Evolutionary conservation across 2,888 invertebrate genomes (phyloP).

Genomic region (Cosmorhoe ocellata): DNA sequence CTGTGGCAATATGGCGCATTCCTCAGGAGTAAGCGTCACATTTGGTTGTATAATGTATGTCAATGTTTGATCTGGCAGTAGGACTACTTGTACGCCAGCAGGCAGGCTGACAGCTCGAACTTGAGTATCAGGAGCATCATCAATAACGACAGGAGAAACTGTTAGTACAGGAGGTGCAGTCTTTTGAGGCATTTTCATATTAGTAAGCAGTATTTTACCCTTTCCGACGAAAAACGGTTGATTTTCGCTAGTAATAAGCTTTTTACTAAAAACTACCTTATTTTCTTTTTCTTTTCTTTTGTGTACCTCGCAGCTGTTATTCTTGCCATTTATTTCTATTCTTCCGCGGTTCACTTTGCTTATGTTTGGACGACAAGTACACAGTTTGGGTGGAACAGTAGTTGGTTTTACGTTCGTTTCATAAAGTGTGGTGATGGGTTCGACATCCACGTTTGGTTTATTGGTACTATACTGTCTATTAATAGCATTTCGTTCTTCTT

Average conservation of each 20-base stretch:
- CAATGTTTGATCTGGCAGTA: conserved; percentile 40
- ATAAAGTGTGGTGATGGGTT: background rate
- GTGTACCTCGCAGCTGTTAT: conserved; percentile 22
- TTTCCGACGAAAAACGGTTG: conserved; percentile 60
- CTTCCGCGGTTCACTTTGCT: conserved; percentile 16
- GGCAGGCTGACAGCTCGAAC: conserved; percentile 29
- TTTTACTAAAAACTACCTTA: conserved; percentile 42
- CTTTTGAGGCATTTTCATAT: conserved; percentile 35
- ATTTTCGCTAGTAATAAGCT: conserved; percentile 33
- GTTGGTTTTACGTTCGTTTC: background rate
- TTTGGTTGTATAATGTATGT: conserved; percentile 26
- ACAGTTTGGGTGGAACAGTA: background rate
- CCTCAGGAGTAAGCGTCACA: conserved; percentile 22
- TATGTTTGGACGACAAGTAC: conserved; percentile 26
- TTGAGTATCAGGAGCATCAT: background rate
- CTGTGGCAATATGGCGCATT: conserved; percentile 16
- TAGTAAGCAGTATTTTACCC: conserved; percentile 68
- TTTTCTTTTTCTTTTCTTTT: conserved; percentile 30
- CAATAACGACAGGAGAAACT: background rate
- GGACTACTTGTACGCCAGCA: conserved; percentile 42
- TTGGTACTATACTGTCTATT: background rate
- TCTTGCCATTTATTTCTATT: conserved; percentile 38
- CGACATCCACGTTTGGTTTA: background rate
- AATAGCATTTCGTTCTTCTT: background rate
- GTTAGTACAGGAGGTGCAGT: background rate